Base-by-base conservation (phyloP, 2,888 invertebrate species). In the Unio delphinus region DNA sequence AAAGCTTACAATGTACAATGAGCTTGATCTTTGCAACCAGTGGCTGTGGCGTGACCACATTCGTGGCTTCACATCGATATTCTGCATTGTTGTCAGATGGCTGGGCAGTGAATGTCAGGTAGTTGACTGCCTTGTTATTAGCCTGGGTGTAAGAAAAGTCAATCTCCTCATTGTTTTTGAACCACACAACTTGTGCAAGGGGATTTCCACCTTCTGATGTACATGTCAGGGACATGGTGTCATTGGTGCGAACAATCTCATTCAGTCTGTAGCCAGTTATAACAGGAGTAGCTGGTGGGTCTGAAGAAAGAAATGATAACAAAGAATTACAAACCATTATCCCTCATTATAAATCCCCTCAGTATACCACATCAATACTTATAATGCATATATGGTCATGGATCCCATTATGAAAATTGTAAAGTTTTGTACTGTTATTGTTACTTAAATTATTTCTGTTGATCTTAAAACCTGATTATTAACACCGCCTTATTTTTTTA, bases 131-230 rank as follows among this genome's bases (percentile, higher is more conserved):
- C 64, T 78, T 73, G 64, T 83, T 77, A 56, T 86, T 79, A 65
- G 85, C 88, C 72, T 94, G 95, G 77, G 94, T 94, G 89, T 95
- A 96, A 8, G 95, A 94, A 93, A 95, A 95, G 58, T 95, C 93
- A 65, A 96, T 94, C 89, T 95, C 95, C 81, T 95, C 94, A 45
- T 95, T 95, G 88, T 98, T 97, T 90, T 96, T 95, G 91, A 95
- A 98, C 98, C 89, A 96, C 62, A 83, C 82, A 3, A 89, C 86
- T 64, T 83, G 83, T 23, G 98, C 97, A 17, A 97, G 95, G 4
- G 99, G 99, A 91, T 99, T 99, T 0, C 99, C 99, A 6, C 98
- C 98, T 30, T 95, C 92, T 74, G 98, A 97, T 69, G 95, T 92
- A 91, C 99, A 99, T 75, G 94, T 93, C 82, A 98, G 92, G 86